These are phyloP conservation scores for Percina caprodes DNA, from an alignment of 2,113 vertebrate genomes.

Conservation along the genomic window DNA sequence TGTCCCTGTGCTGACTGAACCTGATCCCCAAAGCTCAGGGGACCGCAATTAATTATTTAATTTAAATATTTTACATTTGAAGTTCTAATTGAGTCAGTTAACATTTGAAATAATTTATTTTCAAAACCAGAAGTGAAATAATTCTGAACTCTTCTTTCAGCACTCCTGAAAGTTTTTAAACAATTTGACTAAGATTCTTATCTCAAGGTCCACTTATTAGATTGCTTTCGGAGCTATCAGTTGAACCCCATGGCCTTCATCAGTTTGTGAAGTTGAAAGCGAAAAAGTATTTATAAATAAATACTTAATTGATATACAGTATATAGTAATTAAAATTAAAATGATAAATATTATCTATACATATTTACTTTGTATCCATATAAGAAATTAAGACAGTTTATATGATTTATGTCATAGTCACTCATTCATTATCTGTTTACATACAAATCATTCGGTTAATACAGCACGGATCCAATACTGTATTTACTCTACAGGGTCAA, in stretches of 20 bases:
- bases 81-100: not conserved
- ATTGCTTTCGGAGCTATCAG: not conserved
- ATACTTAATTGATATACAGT: not conserved
- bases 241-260: not conserved
- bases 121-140: not conserved
- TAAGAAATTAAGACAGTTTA: not conserved
- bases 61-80: not conserved
- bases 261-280: not conserved
- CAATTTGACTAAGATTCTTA: not conserved
- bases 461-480: not conserved
- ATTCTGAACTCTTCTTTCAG: not conserved
- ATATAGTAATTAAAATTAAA: not conserved
- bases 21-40: constrained; percentile 1
- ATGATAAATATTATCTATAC: not conserved
- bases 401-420: not conserved
- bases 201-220: not conserved
- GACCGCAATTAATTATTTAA: not conserved
- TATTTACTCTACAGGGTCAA: too few relatives aligned
- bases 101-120: not conserved
- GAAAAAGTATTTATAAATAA: not conserved
- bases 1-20: constrained; percentile 20
- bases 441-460: not conserved
- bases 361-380: too few relatives aligned
- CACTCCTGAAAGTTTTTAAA: not conserved
- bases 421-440: not conserved